Evolutionary conservation across 2,888 invertebrate species (phyloP).

Genomic region (Netelia inedita): DNA sequence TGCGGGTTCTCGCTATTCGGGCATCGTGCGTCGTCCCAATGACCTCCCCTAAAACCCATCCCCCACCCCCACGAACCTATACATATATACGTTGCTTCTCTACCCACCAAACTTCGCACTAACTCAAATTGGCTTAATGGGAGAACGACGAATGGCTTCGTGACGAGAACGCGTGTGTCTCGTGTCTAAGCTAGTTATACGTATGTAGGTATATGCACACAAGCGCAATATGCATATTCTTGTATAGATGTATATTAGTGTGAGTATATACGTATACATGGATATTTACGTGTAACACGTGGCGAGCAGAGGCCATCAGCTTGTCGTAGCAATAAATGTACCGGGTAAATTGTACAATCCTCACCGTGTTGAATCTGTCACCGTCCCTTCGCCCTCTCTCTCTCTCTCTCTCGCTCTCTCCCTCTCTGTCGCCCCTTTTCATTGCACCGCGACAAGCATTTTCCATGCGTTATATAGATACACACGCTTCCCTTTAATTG

Average conservation of each 20-base stretch:
- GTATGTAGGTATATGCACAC: not conserved
- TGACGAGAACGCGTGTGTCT: constrained; percentile 57
- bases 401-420: constrained; percentile 5
- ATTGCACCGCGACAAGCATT: not conserved
- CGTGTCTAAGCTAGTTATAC: not conserved
- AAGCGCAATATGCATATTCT: not conserved
- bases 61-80: constrained; percentile 10
- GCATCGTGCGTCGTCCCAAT: constrained; percentile 48
- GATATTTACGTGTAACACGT: constrained; percentile 21
- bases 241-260: too few relatives aligned
- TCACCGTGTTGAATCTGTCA: constrained; percentile 20
- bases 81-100: not conserved
- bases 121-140: constrained; percentile 68
- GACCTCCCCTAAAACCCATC: constrained; percentile 7
- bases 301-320: constrained; percentile 22
- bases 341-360: constrained; percentile 56
- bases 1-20: constrained; percentile 51
- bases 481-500: constrained; percentile 55
- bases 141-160: constrained; percentile 54
- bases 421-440: constrained; percentile 13
- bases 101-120: constrained; percentile 16
- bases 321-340: constrained; percentile 57
- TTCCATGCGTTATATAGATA: constrained; percentile 19
- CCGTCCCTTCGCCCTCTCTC: constrained; percentile 10
- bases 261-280: not conserved